Evolutionary conservation across 2,888 invertebrate genomes (phyloP).

Genomic region (Rhagium mordax): DNA sequence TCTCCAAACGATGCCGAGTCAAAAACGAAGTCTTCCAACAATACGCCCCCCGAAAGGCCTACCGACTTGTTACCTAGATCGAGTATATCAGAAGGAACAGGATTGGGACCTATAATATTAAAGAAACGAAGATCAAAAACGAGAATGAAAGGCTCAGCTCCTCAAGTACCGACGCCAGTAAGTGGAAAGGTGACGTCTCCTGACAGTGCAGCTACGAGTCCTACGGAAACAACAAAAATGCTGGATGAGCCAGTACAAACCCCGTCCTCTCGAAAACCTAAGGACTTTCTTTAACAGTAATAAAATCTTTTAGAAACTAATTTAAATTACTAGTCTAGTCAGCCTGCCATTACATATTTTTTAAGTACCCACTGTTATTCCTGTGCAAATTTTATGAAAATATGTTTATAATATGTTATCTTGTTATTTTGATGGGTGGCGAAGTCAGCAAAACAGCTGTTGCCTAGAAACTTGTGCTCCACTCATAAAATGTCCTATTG

Average conservation of each 20-base stretch:
- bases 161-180: conserved; percentile 64
- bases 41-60: conserved; percentile 62
- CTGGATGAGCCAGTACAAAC: conserved; percentile 68
- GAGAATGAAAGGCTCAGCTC: conserved; percentile 65
- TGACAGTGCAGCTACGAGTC: conserved; percentile 70
- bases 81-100: conserved; percentile 57
- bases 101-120: conserved; percentile 68
- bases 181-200: conserved; percentile 65
- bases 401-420: not conserved
- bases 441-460: not conserved
- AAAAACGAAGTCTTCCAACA: conserved; percentile 62
- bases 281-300: conserved; percentile 66
- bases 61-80: conserved; percentile 62
- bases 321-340: conserved; percentile 25
- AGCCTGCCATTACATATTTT: conserved; percentile 28
- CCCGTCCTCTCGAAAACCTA: conserved; percentile 69
- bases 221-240: conserved; percentile 74
- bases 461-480: not conserved
- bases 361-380: conserved; percentile 31
- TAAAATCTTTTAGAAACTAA: conserved; percentile 18
- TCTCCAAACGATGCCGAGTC: conserved; percentile 63
- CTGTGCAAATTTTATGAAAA: conserved; percentile 26
- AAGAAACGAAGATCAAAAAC: conserved; percentile 69
- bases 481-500: no score
- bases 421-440: not conserved